Evolutionary conservation across 1,140 invertebrate species (phyloP), one percentile per base, ranked within the genome.

Genomic region (Choristoneura fumiferana): DNA sequence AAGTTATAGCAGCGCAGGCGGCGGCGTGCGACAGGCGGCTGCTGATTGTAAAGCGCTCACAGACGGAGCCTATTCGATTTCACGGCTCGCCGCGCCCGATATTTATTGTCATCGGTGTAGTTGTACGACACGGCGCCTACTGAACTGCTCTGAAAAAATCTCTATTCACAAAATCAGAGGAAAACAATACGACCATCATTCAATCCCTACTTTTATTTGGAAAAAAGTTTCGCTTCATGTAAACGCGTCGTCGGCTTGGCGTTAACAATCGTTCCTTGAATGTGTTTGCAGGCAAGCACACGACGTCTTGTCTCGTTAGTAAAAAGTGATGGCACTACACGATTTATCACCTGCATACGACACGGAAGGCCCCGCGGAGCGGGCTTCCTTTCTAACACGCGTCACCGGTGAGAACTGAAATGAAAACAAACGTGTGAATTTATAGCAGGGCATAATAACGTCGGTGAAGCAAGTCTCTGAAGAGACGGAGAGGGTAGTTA

Each of bases 31-130:
- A 81, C 84, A 78, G 77, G 66, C 75, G 73, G 68, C 81, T 76
- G 85, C 83, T 88, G 85, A 88, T 86, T 88, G 84, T 86, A 85
- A 85, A 85, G 76, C 81, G 83, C 80, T 86, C 84, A 78, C 83
- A 88, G 81, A 82, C 81, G 84, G 76, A 86, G 85, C 85, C 83
- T 88, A 88, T 88, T 88, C 85, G 85, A 86, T 86, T 86, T 86
- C 83, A 88, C 85, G 85, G 81, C 85, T 86, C 81, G 79, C 69
- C 81, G 83, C 85, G 66, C 62, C 68, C 81, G 81, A 85, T 86
- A 86, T 88, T 88, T 88, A 88, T 88, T 86, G 83, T 88, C 85
- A 88, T 88, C 85, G 85, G 77, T 85, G 81, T 83, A 86, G 76
- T 84, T 77, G 85, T 82, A 85, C 83, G 83, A 86, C 82, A 84